These are phyloP conservation scores for Phrixothrix hirtus DNA, from an alignment of 2,888 invertebrate genomes.

Conservation along the genomic window DNA sequence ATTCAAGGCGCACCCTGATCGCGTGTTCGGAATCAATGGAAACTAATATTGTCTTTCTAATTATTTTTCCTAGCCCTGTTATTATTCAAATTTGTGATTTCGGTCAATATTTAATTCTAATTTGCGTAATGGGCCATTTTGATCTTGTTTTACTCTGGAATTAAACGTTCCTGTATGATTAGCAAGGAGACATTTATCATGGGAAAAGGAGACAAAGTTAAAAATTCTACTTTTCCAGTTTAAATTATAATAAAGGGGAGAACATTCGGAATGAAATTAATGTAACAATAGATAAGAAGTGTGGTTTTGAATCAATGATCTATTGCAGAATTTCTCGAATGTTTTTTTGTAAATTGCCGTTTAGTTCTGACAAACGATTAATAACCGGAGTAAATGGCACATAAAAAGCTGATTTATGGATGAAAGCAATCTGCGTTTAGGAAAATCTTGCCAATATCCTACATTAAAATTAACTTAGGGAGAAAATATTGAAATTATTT, in stretches of 20 bases:
- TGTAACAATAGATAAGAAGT: conserved; percentile 35
- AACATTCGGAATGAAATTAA: conserved; percentile 25
- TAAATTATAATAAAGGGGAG: conserved; percentile 20
- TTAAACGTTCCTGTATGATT: background rate
- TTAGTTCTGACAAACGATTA: conserved; percentile 53
- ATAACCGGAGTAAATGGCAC: conserved; percentile 55
- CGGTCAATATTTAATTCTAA: conserved; percentile 48
- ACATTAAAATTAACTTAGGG: conserved; percentile 52
- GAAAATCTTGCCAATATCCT: conserved; percentile 49
- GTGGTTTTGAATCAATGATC: conserved; percentile 44
- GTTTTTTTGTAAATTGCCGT: conserved; percentile 48
- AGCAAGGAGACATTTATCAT: background rate
- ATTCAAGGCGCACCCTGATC: conserved; percentile 45
- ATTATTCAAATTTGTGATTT: conserved; percentile 50
- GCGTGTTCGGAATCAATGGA: conserved; percentile 49
- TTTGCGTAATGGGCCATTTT: conserved; percentile 42
- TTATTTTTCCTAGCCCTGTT: conserved; percentile 32
- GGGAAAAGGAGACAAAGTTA: conserved; percentile 7
- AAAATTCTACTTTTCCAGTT: conserved; percentile 4
- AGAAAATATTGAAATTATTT: conserved; percentile 50
- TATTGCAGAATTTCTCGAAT: conserved; percentile 41
- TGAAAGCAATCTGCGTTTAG: conserved; percentile 46
- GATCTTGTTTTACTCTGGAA: background rate
- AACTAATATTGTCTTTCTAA: conserved; percentile 43
- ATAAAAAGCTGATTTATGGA: conserved; percentile 56